Percentiles rank a stretch among this genome's conserved stretches.
These are phyloP conservation scores for Carassius gibelio DNA, from an alignment of 2,113 vertebrate species.

Conservation along the genomic window DNA sequence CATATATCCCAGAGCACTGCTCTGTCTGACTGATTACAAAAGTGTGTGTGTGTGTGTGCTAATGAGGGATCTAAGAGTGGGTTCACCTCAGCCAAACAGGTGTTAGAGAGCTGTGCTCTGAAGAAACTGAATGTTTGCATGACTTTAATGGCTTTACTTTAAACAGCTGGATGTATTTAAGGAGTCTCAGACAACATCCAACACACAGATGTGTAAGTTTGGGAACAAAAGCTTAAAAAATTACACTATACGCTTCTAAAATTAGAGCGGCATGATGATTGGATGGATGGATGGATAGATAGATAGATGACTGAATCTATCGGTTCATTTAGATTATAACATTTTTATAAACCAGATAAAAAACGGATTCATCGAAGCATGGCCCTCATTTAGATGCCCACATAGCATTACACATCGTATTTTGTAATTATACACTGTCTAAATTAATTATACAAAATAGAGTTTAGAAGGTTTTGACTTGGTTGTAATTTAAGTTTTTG, in stretches of 20 bases:
- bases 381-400: neutral
- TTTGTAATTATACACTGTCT: neutral
- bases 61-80: constrained; percentile 53
- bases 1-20: constrained; percentile 29
- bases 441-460: neutral
- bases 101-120: constrained; percentile 43
- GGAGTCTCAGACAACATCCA: constrained; percentile 49
- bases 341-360: neutral
- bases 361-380: neutral
- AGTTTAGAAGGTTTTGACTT: too few relatives aligned
- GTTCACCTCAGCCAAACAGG: constrained; percentile 55
- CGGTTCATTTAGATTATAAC: neutral
- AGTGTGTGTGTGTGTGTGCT: constrained; percentile 40
- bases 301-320: neutral
- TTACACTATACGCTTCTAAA: neutral
- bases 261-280: neutral
- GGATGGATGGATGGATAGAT: constrained; percentile 2
- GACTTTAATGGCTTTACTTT: constrained; percentile 55
- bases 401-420: neutral
- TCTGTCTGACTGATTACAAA: constrained; percentile 38
- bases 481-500: too few relatives aligned
- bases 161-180: constrained; percentile 60
- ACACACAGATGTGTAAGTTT: constrained; percentile 56
- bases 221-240: constrained; percentile 45
- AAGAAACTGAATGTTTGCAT: constrained; percentile 47